phyloP scores from a whole-genome alignment of 2,888 invertebrate genomes.

The Galerucella calmariensis region DNA sequence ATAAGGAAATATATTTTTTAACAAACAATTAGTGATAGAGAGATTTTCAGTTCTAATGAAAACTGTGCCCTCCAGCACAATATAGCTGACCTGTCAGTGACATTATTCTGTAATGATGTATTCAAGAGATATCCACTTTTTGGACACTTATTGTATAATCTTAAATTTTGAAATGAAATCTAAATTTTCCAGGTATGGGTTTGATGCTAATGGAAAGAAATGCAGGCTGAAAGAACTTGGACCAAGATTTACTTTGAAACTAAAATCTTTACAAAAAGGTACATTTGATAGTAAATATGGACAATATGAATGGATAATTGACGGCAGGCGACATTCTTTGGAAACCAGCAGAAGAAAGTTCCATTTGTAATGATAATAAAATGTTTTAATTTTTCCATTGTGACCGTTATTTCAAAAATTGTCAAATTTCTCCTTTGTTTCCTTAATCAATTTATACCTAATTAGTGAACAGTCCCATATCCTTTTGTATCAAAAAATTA shows the following conservation, averaged over 20 bases:
- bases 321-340: conserved; percentile 91
- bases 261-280: conserved; percentile 94
- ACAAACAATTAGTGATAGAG: no score
- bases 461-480: no score
- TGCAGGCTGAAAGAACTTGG: conserved; percentile 92
- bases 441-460: no score
- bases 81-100: no score
- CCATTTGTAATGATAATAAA: conserved; percentile 29
- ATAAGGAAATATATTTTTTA: no score
- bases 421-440: no score
- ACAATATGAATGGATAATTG: conserved; percentile 95
- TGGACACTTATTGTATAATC: no score
- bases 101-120: no score
- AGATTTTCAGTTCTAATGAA: no score
- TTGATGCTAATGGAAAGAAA: conserved; percentile 80
- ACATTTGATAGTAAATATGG: conserved; percentile 97
- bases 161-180: conserved; percentile 2
- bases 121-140: no score
- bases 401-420: background rate
- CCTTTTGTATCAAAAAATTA: no score
- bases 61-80: no score
- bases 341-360: conserved; percentile 93
- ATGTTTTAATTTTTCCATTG: background rate
- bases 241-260: conserved; percentile 93
- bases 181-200: conserved; percentile 78